Percentiles rank a stretch among this genome's conserved stretches.
Evolutionary conservation across 2,113 vertebrate genomes (phyloP).

Genomic region (Falco punctatus): DNA sequence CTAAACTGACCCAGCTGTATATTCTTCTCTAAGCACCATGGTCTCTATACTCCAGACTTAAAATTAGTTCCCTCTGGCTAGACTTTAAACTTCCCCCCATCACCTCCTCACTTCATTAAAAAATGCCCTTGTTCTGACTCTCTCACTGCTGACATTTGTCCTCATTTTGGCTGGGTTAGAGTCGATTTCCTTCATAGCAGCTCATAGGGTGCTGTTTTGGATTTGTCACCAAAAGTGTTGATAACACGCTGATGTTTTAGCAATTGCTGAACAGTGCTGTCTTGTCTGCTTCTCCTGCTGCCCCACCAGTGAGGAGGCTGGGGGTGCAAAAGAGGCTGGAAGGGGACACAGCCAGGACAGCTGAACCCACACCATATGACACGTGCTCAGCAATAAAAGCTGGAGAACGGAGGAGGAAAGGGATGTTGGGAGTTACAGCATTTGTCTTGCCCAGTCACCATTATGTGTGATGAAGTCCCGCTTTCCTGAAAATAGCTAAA

Average conservation of each 20-base stretch:
- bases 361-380: not conserved
- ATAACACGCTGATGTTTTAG: not conserved
- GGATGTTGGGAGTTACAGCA: rapidly evolving
- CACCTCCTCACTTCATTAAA: not conserved
- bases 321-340: not conserved
- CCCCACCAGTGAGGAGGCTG: rapidly evolving
- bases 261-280: not conserved
- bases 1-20: not conserved
- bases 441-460: not conserved
- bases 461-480: too few relatives aligned
- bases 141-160: not conserved
- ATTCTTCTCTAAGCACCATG: not conserved
- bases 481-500: too few relatives aligned
- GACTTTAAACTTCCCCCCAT: not conserved
- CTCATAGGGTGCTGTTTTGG: not conserved
- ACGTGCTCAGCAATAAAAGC: not conserved
- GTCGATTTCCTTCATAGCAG: not conserved
- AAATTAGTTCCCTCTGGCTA: not conserved
- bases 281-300: not conserved
- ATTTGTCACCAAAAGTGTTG: not conserved
- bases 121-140: not conserved
- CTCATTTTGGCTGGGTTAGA: not conserved
- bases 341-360: not conserved
- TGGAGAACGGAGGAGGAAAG: not conserved
- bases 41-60: not conserved